Evolutionary conservation across 2,888 invertebrate species (phyloP).

Genomic region (Lepidocyrtoides sp.): DNA sequence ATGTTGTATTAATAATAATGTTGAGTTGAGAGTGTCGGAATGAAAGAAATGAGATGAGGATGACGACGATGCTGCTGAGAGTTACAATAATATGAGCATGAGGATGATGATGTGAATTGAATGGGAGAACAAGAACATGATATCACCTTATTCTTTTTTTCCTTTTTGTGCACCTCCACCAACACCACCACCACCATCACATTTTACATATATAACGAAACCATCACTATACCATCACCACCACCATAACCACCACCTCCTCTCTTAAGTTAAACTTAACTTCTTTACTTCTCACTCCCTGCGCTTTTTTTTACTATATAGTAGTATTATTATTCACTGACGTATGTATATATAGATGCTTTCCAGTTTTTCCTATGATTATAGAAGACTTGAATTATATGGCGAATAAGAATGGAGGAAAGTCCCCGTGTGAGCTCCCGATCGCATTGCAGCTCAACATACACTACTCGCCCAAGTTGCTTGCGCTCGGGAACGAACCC

Average conservation of each 20-base stretch:
- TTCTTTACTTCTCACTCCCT: background rate
- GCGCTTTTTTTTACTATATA: background rate
- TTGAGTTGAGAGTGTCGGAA: too few species aligned
- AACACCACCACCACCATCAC: conserved; percentile 60
- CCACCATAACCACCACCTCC: conserved; percentile 45
- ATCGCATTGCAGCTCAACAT: conserved; percentile 77
- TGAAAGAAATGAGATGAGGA: background rate
- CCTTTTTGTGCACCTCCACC: conserved; percentile 53
- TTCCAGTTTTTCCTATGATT: too few species aligned
- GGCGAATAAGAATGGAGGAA: conserved; percentile 56
- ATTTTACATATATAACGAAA: background rate
- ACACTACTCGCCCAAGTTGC: conserved; percentile 76
- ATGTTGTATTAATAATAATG: background rate
- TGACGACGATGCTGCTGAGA: background rate
- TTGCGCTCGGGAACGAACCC: conserved; percentile 72
- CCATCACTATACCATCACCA: conserved; percentile 43
- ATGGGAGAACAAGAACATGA: conserved; percentile 30
- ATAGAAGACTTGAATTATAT: too few species aligned
- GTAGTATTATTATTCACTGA: conserved; percentile 20
- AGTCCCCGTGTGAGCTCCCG: conserved; percentile 75
- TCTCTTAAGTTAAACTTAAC: conserved; percentile 36
- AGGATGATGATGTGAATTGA: background rate
- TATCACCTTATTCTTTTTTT: conserved; percentile 46
- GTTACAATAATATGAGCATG: background rate
- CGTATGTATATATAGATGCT: too few species aligned